Percentiles rank a stretch among this genome's conserved stretches.
Evolutionary conservation across 53 echinoderm and acorn worm genomes (phyloP).

Genomic region (Echinometra lucunter): DNA sequence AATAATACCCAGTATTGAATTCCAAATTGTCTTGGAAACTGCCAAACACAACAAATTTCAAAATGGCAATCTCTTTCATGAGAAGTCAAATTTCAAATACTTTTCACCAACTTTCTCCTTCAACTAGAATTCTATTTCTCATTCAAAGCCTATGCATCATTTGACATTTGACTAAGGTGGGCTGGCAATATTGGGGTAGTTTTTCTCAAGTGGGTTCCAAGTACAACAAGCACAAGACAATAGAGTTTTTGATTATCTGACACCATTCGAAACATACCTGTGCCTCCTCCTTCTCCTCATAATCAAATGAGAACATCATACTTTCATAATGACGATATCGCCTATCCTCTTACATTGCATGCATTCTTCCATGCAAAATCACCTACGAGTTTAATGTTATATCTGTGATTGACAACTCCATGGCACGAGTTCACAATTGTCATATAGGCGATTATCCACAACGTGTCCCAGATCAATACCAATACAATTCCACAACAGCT

Average conservation of each 20-base stretch:
- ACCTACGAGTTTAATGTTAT: not conserved
- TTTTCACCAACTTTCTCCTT: no score
- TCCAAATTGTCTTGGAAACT: no score
- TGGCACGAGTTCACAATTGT: not conserved
- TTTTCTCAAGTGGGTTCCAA: not conserved
- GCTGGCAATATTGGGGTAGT: not conserved
- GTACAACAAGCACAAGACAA: no score
- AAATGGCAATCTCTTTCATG: no score
- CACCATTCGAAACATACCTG: not conserved
- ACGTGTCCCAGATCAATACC: slow-evolving; percentile 8
- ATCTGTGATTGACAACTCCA: not conserved
- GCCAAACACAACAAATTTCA: no score
- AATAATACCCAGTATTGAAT: no score
- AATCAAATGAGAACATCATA: not conserved
- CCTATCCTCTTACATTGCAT: slow-evolving; percentile 1
- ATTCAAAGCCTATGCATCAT: no score
- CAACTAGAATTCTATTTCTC: no score
- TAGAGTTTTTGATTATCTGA: not conserved
- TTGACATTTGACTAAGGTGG: no score
- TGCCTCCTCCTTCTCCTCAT: not conserved
- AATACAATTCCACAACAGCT: not conserved
- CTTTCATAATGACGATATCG: not conserved
- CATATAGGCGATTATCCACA: not conserved
- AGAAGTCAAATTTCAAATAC: no score
- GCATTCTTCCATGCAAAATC: not conserved